These are phyloP conservation scores for Typhlichthys subterraneus DNA, from an alignment of 2,797 vertebrate genomes.

Conservation along the genomic window DNA sequence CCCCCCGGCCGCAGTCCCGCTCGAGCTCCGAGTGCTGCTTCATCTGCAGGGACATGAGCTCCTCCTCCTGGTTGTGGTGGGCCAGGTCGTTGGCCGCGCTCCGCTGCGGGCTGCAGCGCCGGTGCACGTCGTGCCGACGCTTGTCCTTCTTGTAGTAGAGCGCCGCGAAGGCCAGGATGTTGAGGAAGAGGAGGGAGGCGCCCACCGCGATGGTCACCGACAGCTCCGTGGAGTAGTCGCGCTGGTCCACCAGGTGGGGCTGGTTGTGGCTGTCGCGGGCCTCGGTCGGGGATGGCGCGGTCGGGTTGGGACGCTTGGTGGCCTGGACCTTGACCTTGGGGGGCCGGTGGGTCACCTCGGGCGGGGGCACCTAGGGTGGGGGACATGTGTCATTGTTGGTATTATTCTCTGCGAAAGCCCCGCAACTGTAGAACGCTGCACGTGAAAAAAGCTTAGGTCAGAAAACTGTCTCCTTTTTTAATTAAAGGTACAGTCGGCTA, in stretches of 20 bases:
- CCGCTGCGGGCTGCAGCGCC: conserved; percentile 95
- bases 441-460: background rate
- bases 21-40: conserved; percentile 99
- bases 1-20: conserved; percentile 83
- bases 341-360: conserved; percentile 91
- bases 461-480: background rate
- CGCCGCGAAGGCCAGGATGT: conserved; percentile 96
- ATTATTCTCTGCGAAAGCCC: too few species aligned
- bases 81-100: conserved; percentile 92
- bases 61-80: conserved; percentile 94
- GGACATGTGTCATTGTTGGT: background rate
- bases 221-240: conserved; percentile 97
- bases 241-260: conserved; percentile 94
- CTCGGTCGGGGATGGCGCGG: conserved; percentile 89
- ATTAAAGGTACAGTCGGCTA: too few species aligned
- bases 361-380: conserved; percentile 82
- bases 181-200: conserved; percentile 95
- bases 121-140: conserved; percentile 92
- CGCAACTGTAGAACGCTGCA: too few species aligned
- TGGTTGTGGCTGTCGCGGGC: conserved; percentile 93
- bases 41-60: conserved; percentile 99
- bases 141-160: conserved; percentile 99
- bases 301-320: conserved; percentile 86
- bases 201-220: conserved; percentile 98
- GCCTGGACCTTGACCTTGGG: conserved; percentile 88